Conservation (phyloP, 1,140 invertebrate genomes). For the Episyrphus balteatus region DNA sequence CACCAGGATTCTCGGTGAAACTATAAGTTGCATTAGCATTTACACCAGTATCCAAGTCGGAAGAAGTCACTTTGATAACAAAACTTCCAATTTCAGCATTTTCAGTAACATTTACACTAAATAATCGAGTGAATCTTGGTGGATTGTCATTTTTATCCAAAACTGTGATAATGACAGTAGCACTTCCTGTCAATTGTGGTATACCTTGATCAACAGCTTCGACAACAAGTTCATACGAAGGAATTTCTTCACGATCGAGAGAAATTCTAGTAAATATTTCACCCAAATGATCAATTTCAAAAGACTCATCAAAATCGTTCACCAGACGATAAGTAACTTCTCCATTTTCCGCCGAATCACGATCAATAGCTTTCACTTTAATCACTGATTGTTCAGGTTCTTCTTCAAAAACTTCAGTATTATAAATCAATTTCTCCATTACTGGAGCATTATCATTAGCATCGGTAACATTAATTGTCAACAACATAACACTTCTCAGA, state of each 20-base stretch:
- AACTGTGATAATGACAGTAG: conserved; percentile 73
- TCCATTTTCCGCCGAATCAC: conserved; percentile 79
- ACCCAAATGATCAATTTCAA: conserved; percentile 73
- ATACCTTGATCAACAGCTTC: conserved; percentile 79
- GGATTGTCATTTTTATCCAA: conserved; percentile 92
- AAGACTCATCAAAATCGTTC: conserved; percentile 63
- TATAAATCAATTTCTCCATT: conserved; percentile 70
- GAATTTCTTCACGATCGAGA: conserved; percentile 83
- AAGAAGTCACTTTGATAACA: conserved; percentile 84
- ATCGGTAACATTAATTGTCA: conserved; percentile 80
- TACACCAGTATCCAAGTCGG: conserved; percentile 72
- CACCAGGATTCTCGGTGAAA: conserved; percentile 77
- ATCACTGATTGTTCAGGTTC: conserved; percentile 70
- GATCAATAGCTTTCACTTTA: conserved; percentile 71
- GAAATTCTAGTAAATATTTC: conserved; percentile 72
- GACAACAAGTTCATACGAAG: conserved; percentile 70
- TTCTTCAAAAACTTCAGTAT: conserved; percentile 75
- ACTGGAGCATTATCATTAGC: conserved; percentile 83
- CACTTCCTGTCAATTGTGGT: conserved; percentile 68
- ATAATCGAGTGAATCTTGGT: conserved; percentile 81
- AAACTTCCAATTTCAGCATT: conserved; percentile 87
- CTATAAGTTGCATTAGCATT: conserved; percentile 85
- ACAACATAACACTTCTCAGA: conserved; percentile 59
- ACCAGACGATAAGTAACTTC: conserved; percentile 67
- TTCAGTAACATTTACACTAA: conserved; percentile 91